Evolutionary conservation across 2,888 invertebrate genomes (phyloP).

Genomic region (Thelaira solivaga): DNA sequence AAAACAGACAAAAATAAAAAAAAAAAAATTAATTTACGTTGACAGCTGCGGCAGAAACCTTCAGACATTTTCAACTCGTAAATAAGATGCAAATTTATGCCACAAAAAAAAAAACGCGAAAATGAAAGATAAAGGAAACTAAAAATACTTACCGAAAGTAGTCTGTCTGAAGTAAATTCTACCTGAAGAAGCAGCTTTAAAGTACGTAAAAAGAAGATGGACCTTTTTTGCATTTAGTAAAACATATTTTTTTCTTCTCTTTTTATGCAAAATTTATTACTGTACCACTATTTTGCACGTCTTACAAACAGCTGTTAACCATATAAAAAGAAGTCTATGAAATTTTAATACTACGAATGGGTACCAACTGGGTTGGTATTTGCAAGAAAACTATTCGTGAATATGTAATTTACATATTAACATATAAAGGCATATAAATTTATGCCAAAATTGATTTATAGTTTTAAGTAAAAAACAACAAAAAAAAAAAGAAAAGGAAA

Average conservation of each 20-base stretch:
- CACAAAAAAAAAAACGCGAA: background rate
- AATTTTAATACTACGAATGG: background rate
- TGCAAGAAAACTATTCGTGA: background rate
- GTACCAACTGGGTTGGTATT: background rate
- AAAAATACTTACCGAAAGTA: background rate
- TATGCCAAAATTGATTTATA: slow-evolving; percentile 38
- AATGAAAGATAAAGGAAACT: background rate
- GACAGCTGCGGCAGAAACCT: slow-evolving; percentile 45
- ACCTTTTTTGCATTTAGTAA: background rate
- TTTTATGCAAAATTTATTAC: slow-evolving; percentile 28
- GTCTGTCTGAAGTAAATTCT: slow-evolving; percentile 11
- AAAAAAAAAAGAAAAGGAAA: too few species aligned
- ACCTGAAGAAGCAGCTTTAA: background rate
- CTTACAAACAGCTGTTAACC: slow-evolving; percentile 34
- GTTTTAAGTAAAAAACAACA: background rate
- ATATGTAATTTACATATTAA: background rate
- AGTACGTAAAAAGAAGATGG: slow-evolving; percentile 9
- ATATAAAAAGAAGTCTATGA: slow-evolving; percentile 12
- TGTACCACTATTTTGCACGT: slow-evolving; percentile 13
- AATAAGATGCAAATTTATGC: slow-evolving; percentile 54
- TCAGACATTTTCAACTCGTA: slow-evolving; percentile 31
- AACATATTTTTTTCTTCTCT: background rate
- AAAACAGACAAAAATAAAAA: slow-evolving; percentile 1
- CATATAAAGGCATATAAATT: slow-evolving; percentile 13
- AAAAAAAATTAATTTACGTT: slow-evolving; percentile 41